Evolutionary conservation across 2,888 invertebrate species (phyloP), one percentile per base, ranked within the genome.

Genomic region (Pollenia amentaria): DNA sequence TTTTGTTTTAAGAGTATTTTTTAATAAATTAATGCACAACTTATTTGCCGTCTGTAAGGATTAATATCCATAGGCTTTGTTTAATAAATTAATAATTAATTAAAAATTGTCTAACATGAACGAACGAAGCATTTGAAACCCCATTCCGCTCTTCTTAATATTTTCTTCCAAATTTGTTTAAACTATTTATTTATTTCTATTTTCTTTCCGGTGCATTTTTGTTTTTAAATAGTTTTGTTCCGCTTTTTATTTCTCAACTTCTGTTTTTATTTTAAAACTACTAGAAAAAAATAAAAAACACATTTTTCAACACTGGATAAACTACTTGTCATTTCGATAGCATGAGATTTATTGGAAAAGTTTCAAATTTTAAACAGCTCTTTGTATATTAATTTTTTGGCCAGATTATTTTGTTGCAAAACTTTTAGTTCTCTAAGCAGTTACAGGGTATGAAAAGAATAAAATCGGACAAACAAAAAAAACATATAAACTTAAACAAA

Each of bases 321-420:
- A 87, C 79, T 80, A 60, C 83, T 80, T 87, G 86, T 87, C 86
- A 77, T 79, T 83, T 57, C 62, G 72, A 6, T 51, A 21, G 70
- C 12, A 76, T 67, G 72, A 60, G 62, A 87, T 87, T 84, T 87
- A 87, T 87, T 83, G 83, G 65, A 83, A 87, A 87, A 87, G 86
- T 87, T 87, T 80, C 60, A 11, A 60, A 46, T 83, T 75, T 48
- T 42, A n/a, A 64, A 78, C 14, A 55, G 53, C 64, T 67, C 48
- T 55, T 53, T 83, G 60, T 75, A 42, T 42, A n/a, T 78, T 7
- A 8, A 21, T 48, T 57, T 65, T 84, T 55, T 65, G 57, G 48
- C 60, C 46, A 46, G 76, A 76, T 76, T 75, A 69, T 21, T 64
- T 83, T 62, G 62, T 76, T 53, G 16, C 1, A 53, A 72, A 80